These are phyloP conservation scores for Drosophila novamexicana DNA, from an alignment of 1,140 invertebrate genomes.

Conservation along the genomic window DNA sequence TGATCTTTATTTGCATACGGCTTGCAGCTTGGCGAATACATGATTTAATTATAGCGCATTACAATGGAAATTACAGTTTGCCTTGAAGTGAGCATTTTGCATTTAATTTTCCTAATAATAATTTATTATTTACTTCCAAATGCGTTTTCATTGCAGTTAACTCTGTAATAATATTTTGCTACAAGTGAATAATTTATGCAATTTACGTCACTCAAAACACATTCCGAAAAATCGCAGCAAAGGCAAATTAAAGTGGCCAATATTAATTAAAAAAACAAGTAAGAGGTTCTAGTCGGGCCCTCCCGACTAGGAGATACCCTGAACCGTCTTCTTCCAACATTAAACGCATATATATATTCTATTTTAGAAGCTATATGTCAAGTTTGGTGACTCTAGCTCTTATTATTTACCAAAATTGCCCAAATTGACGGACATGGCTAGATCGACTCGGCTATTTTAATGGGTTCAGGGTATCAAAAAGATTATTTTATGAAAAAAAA, in stretches of 20 bases:
- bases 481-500: neutral
- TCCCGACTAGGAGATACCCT: too few relatives aligned
- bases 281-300: too few relatives aligned
- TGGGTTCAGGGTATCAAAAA: too few relatives aligned
- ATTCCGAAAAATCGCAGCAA: neutral
- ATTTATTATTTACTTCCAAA: constrained; percentile 29
- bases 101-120: constrained; percentile 17
- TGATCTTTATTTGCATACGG: constrained; percentile 60
- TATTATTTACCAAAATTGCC: too few relatives aligned
- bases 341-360: too few relatives aligned
- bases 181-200: constrained; percentile 34
- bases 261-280: neutral
- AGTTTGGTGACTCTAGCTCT: too few relatives aligned
- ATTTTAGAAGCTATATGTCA: too few relatives aligned
- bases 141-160: constrained; percentile 32
- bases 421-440: too few relatives aligned
- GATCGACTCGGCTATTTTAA: too few relatives aligned
- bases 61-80: constrained; percentile 17
- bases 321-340: too few relatives aligned
- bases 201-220: constrained; percentile 28
- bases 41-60: constrained; percentile 46
- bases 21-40: constrained; percentile 33
- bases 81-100: constrained; percentile 44
- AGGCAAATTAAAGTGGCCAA: neutral
- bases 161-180: constrained; percentile 48